Evolutionary conservation across 1,140 invertebrate genomes (phyloP), one percentile per base, ranked within the genome.

Genomic region (Ceratina australensis): DNA sequence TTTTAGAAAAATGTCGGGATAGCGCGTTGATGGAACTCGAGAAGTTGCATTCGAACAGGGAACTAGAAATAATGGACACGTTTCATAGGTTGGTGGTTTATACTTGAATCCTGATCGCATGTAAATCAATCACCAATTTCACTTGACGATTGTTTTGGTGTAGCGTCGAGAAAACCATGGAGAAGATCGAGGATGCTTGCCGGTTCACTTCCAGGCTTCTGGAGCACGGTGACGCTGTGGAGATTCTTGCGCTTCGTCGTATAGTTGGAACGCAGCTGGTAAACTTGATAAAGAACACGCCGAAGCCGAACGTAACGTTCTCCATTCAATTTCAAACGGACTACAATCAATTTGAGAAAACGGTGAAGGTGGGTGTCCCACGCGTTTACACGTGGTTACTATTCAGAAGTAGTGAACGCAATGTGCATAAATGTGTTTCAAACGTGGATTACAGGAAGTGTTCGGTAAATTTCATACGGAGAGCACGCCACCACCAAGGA

Each of bases 1-100:
- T 97, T 67, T 91, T 98, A 61, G 97, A 98, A 84, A 95, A 95
- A 83, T 95, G 95, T 81, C 94, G 95, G 77, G 96, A 98, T 84
- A 94, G 94, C 61, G 92, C 95, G 22, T 89, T 98, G 3, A 93
- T 95, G 77, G 95, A 97, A 87, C 93, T 98, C 20, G 95, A 96
- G 82, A 93, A 94, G 81, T 90, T 97, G 64, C 97, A 98, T 89
- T 96, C 95, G 42, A 94, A 96, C 86, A 94, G 96, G 81, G 97
- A 98, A 91, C 92, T 98, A 5, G 95, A 96, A 90, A 95, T 98
- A 24, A 98, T 98, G 96, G 97, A 98, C 84, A 93, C 96, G 50
- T 96, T 96, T 87, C 95, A 97, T 90, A 94, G 94, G 93, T 93
- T 86, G 78, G 69, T 42, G 10, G 10, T 10, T 2, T 33, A 33